Evolutionary conservation across 2,797 vertebrate genomes (phyloP).

Genomic region (Dryobates pubescens): DNA sequence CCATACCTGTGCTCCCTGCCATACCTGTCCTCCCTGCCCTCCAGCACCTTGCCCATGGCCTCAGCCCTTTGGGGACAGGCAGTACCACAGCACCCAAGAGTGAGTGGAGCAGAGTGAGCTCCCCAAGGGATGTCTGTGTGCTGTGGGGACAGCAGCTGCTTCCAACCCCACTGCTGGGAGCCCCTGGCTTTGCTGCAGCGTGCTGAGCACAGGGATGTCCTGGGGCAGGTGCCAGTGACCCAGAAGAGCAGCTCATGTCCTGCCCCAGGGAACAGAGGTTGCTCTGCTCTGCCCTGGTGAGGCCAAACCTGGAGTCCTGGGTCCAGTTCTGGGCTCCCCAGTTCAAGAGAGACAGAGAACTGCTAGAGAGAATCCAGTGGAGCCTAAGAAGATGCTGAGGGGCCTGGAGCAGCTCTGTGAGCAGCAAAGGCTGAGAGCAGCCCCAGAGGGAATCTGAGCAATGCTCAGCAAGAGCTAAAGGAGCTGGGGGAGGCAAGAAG

Average conservation of each 20-base stretch:
- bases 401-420: no score
- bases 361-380: no score
- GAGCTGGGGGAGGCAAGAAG: no score
- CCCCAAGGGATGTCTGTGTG: background rate
- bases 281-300: no score
- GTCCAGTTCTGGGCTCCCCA: no score
- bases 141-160: background rate
- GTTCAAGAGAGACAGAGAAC: no score
- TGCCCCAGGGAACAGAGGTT: background rate
- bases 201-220: background rate
- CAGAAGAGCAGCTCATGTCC: background rate
- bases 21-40: background rate
- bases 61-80: background rate
- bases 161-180: background rate
- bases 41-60: background rate
- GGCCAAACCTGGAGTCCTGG: no score
- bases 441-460: no score
- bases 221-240: background rate
- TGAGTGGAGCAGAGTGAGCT: rapidly evolving
- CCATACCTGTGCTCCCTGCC: background rate
- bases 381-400: no score
- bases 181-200: background rate
- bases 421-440: no score
- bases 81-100: background rate
- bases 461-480: no score